Base-by-base conservation (phyloP, 2,888 invertebrate species). In the Scelioninae gen. 2 region DNA sequence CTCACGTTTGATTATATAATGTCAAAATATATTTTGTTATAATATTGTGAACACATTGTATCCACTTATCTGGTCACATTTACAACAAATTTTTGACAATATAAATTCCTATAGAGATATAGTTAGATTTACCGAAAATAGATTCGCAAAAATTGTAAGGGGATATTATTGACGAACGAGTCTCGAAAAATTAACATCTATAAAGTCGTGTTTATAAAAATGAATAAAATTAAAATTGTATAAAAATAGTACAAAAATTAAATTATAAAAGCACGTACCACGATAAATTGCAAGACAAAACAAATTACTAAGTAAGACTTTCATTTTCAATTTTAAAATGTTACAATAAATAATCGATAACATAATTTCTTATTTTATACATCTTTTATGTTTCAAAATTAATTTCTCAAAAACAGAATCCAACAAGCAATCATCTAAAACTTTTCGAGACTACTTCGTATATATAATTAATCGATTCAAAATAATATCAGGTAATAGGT, bases 171-270 rank as follows among this genome's bases (percentile, higher is more conserved):
- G 28, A 61, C 19, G 41, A 50, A 31, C 4, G 13, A 52, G 52
- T 52, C 63, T 63, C 52, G 63, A 63, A 52, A 63, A 63, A 43
- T 58, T 10, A 16, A 35, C 10, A n/a, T 4, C n/a, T 52, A 2
- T 5, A 10, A 52, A 11, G 13, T 52, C 13, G 1, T 15, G 6
- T 11, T 7, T 52, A 37, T 16, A 33, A 52, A 52, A 37, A 19
- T 13, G 16, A 5, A 15, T 31, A 50, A 31, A 31, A 15, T 9
- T 13, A 48, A 48, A 31, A 18, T 31, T 10, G 7, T 13, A 31
- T 28, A 48, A 28, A 48, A 28, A 48, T 18, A 22, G 22, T 22
- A 22, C 2, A 22, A 22, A 22, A 5, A 5, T 22, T 5, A 22
- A 22, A 5, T 22, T 22, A 22, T 22, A 22, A 22, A 22, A 22